A percentile compares a stretch with the other conserved stretches of the same genome.
These are phyloP conservation scores for Paralichthys olivaceus DNA, from an alignment of 2,113 vertebrate species.

Conservation along the genomic window DNA sequence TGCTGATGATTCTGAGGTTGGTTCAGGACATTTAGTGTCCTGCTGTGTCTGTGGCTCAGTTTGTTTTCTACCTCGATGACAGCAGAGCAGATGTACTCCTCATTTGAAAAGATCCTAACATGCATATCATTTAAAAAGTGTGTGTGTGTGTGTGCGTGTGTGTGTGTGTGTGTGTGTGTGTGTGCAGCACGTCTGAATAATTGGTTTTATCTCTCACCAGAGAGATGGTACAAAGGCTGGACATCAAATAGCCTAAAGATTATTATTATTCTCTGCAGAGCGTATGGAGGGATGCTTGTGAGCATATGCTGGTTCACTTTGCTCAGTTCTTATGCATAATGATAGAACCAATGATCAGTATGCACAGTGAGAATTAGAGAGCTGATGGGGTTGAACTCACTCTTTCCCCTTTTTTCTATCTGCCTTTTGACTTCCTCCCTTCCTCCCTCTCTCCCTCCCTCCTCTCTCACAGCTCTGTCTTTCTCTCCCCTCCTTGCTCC, in stretches of 20 bases:
- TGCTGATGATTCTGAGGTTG: neutral
- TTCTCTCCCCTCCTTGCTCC: neutral
- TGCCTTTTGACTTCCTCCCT: constrained; percentile 20
- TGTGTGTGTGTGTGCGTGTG: neutral
- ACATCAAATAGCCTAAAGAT: constrained; percentile 36
- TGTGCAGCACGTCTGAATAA: neutral
- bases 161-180: constrained; percentile 13
- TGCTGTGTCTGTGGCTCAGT: constrained; percentile 14
- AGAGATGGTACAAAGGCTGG: constrained; percentile 20
- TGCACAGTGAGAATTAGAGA: constrained; percentile 30
- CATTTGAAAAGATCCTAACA: constrained; percentile 20
- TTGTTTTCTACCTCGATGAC: constrained; percentile 16
- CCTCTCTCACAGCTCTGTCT: neutral
- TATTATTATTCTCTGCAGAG: neutral
- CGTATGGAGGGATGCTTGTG: neutral
- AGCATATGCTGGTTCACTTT: constrained; percentile 1
- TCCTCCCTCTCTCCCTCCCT: neutral
- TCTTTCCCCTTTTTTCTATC: constrained; percentile 19
- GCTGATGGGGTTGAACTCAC: constrained; percentile 36
- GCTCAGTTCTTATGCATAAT: constrained; percentile 5
- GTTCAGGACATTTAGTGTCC: neutral
- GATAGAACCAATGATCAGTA: constrained; percentile 36
- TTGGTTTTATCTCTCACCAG: constrained; percentile 34
- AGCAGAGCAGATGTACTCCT: neutral
- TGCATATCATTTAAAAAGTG: constrained; percentile 14